Conservation (phyloP, 2,888 invertebrate genomes). For the Apoda limacodes region DNA sequence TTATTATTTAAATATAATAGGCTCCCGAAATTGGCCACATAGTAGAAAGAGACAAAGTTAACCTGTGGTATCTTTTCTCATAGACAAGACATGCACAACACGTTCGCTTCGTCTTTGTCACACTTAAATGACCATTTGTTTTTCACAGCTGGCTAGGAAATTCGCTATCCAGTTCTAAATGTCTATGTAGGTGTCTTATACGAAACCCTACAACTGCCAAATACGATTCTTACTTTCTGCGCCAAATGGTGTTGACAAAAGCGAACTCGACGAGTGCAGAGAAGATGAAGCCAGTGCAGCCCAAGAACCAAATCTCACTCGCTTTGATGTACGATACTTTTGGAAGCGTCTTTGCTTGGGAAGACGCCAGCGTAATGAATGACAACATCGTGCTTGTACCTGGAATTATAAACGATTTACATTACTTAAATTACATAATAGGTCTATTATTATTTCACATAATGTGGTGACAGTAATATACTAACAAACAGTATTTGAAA, state of each 20-base stretch:
- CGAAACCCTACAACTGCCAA: too few relatives aligned
- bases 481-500: too few relatives aligned
- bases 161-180: not conserved
- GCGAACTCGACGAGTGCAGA: conserved; percentile 89
- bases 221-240: conserved; percentile 74
- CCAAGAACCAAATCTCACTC: conserved; percentile 91
- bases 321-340: conserved; percentile 93
- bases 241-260: conserved; percentile 90
- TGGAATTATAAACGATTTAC: conserved; percentile 37
- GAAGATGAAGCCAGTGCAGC: conserved; percentile 86
- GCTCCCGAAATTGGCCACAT: not conserved
- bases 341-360: conserved; percentile 85
- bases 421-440: too few relatives aligned
- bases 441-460: too few relatives aligned
- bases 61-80: too few relatives aligned
- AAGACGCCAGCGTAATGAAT: conserved; percentile 88
- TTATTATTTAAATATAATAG: too few relatives aligned
- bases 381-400: conserved; percentile 89
- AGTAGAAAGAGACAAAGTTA: not conserved
- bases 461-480: too few relatives aligned
- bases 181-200: not conserved
- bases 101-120: too few relatives aligned
- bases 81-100: too few relatives aligned
- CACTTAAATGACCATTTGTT: too few relatives aligned
- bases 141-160: too few relatives aligned